Base-by-base conservation (phyloP, 2,113 vertebrate species). In the Porphyrio hochstetteri region DNA sequence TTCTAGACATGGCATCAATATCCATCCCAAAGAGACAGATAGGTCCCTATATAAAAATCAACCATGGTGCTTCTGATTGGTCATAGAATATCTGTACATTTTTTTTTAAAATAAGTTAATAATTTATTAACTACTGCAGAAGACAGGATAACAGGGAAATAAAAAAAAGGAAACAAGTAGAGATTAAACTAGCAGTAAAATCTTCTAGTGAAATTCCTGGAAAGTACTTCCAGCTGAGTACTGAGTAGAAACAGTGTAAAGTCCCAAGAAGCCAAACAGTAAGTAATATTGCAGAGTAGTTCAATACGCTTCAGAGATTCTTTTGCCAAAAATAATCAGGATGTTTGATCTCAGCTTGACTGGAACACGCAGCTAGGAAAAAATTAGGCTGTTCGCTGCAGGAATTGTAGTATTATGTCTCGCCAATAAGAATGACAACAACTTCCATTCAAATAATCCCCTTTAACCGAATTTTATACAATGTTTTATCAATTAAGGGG, bases 241-340 rank as follows among this genome's bases (percentile, higher is more conserved):
- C 40, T 74, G 11, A 78, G 52, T 12, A 80, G 79, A 72, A 94
- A 83, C 14, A 69, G 12, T 29, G 15, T 24, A 61, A 92, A 92
- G 15, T 57, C 80, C 23, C 74, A 88, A 71, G 76, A 70, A 94
- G 80, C 46, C 42, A 75, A 84, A 71, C 76, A 59, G 68, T 84
- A 86, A 86, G 60, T 67, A 88, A 60, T 86, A 81, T 19, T 67
- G 61, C 65, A 95, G 69, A 88, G 38, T 11, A 88, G 68, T 80
- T 97, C 52, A 81, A 75, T 68, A 74, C 56, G 20, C 42, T 78
- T 88, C 56, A 78, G 60, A 74, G 56, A 67, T 44, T 69, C 44
- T 86, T 92, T 63, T 93, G 80, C 56, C 42, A 70, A 84, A 78
- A 96, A 70, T 60, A 75, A 78, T 84, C 77, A 77, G 53, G 52